Evolutionary conservation across 2,797 vertebrate genomes (phyloP).

Genomic region (Centropyge bicolor): DNA sequence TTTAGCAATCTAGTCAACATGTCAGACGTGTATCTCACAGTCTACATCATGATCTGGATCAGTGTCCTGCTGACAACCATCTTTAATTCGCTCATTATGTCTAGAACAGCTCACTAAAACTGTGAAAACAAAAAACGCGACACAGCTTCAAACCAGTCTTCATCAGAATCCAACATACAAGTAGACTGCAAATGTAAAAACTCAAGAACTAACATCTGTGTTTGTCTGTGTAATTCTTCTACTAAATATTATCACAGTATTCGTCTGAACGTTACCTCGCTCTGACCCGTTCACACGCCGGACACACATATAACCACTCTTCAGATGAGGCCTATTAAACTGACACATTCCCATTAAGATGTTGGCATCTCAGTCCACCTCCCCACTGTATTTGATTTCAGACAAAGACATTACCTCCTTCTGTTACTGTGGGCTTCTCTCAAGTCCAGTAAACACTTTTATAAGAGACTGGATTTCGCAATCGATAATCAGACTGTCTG

Average conservation of each 20-base stretch:
- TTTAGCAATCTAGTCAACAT: background rate
- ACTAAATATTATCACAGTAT: slow-evolving; percentile 7
- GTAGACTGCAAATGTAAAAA: background rate
- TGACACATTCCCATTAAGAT: slow-evolving; percentile 52
- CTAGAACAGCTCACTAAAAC: slow-evolving; percentile 4
- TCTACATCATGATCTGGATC: slow-evolving; percentile 14
- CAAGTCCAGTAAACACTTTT: slow-evolving; percentile 65
- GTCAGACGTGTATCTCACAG: too few species aligned
- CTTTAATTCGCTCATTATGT: slow-evolving; percentile 29
- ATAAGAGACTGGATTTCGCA: slow-evolving; percentile 60
- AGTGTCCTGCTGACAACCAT: background rate
- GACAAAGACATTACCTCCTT: slow-evolving; percentile 58
- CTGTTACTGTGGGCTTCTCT: slow-evolving; percentile 59
- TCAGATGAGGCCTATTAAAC: slow-evolving; percentile 47
- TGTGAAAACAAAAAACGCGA: background rate
- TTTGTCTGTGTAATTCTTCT: background rate
- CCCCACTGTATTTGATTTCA: slow-evolving; percentile 58
- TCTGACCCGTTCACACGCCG: background rate
- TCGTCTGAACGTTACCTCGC: background rate
- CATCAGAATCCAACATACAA: background rate
- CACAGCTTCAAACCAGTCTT: slow-evolving; percentile 14
- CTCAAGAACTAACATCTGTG: background rate
- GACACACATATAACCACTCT: slow-evolving; percentile 17
- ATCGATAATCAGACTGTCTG: slow-evolving; percentile 70
- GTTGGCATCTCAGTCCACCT: slow-evolving; percentile 46